Percentiles rank a stretch among this genome's conserved stretches.
phyloP scores from a whole-genome alignment of 1,140 invertebrate species.

The Polypedilum vanderplanki region DNA sequence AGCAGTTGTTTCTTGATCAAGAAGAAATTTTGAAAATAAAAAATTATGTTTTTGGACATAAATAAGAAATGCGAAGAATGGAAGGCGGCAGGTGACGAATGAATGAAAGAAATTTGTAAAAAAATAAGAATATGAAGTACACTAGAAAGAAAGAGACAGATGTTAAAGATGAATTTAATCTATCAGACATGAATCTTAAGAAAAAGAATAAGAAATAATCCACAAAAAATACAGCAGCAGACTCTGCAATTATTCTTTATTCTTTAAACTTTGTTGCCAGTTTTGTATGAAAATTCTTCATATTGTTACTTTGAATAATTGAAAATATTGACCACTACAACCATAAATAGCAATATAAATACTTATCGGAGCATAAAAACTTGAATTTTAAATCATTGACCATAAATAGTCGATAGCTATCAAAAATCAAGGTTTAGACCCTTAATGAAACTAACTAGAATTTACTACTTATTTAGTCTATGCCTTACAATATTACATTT shows the following conservation, averaged over 20 bases:
- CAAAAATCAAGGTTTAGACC: background rate
- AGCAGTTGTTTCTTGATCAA: too few species aligned
- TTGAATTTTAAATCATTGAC: background rate
- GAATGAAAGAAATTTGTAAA: slow-evolving; percentile 1
- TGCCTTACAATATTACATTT: background rate
- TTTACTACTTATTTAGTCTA: background rate
- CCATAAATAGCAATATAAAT: background rate
- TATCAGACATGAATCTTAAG: slow-evolving; percentile 4
- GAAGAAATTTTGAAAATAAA: too few species aligned
- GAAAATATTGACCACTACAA: background rate
- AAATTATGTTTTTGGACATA: too few species aligned
- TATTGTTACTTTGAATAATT: background rate
- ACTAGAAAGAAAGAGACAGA: background rate
- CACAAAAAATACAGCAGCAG: background rate
- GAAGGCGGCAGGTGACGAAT: slow-evolving; percentile 2
- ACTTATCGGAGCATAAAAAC: background rate
- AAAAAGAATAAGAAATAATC: background rate
- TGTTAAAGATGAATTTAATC: background rate
- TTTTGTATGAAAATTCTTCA: background rate
- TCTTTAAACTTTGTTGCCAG: background rate
- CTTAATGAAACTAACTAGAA: background rate
- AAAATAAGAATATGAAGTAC: background rate
- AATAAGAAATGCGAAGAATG: background rate
- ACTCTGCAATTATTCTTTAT: background rate
- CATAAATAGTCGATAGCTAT: background rate